These are phyloP conservation scores for Chrysochloris asiatica DNA, from an alignment of 2,113 vertebrate species.

Conservation along the genomic window DNA sequence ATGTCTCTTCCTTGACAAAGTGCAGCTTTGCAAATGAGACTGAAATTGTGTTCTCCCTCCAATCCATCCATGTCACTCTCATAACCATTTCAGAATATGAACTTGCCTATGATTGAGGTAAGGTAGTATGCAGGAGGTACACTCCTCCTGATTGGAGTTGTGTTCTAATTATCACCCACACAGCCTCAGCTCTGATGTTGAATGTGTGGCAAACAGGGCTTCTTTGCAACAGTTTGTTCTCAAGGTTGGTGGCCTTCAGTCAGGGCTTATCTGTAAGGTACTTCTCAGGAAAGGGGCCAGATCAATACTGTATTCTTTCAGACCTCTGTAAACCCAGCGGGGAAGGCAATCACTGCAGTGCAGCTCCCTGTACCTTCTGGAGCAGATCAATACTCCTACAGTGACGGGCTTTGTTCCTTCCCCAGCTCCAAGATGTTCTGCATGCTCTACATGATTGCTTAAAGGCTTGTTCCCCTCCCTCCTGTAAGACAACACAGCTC, in stretches of 20 bases:
- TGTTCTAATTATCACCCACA: background rate
- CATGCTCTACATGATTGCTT: constrained; percentile 98
- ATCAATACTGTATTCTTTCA: constrained; percentile 97
- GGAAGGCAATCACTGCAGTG: constrained; percentile 90
- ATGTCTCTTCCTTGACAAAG: background rate
- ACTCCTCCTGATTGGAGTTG: too few relatives aligned
- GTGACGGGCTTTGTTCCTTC: constrained; percentile 95
- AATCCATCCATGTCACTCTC: rapidly evolving
- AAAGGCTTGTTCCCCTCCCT: constrained; percentile 92
- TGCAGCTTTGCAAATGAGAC: too few relatives aligned
- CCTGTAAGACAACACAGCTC: constrained; percentile 82
- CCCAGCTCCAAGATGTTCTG: constrained; percentile 93
- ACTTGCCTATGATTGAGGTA: background rate
- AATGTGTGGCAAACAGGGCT: background rate
- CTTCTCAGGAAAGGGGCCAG: constrained; percentile 91
- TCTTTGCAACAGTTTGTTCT: constrained; percentile 85
- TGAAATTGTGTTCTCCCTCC: rapidly evolving
- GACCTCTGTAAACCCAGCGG: constrained; percentile 90
- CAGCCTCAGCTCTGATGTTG: constrained; percentile 28
- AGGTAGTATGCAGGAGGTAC: rapidly evolving
- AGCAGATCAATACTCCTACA: constrained; percentile 96
- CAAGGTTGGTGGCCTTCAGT: constrained; percentile 87
- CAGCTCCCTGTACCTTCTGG: constrained; percentile 93
- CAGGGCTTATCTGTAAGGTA: constrained; percentile 92
- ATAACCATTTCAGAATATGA: background rate